phyloP scores from a whole-genome alignment of 2,113 vertebrate species.

The Microcebus murinus region DNA sequence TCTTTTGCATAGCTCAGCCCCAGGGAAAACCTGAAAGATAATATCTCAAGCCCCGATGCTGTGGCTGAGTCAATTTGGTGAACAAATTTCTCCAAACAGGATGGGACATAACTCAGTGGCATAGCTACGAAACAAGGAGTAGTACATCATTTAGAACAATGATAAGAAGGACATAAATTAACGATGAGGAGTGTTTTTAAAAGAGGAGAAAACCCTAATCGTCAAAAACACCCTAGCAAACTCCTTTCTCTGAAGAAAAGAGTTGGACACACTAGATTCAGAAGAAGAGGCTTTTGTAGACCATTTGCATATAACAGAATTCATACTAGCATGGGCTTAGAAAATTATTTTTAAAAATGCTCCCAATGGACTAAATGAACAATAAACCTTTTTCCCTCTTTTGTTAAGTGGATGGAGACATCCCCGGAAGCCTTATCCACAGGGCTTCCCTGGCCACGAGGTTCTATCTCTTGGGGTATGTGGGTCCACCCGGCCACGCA shows the following conservation, averaged over 20 bases:
- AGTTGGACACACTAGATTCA: constrained; percentile 38
- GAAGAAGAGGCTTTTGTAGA: constrained; percentile 23
- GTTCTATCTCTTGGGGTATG: constrained; percentile 75
- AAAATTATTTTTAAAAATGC: constrained; percentile 71
- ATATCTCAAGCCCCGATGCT: neutral
- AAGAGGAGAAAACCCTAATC: constrained; percentile 22
- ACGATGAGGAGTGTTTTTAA: constrained; percentile 11
- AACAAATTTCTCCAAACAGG: neutral
- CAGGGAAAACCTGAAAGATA: neutral
- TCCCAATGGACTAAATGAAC: constrained; percentile 69
- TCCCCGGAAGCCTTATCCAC: constrained; percentile 64
- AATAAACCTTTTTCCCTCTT: constrained; percentile 59
- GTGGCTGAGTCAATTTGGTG: neutral
- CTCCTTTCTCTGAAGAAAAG: neutral
- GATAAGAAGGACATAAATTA: neutral
- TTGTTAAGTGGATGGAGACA: constrained; percentile 57
- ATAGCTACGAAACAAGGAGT: neutral
- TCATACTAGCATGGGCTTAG: constrained; percentile 63
- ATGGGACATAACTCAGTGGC: neutral
- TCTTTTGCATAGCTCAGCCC: neutral
- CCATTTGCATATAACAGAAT: constrained; percentile 18
- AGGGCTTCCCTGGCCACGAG: constrained; percentile 68
- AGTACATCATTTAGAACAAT: neutral
- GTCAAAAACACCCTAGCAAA: constrained; percentile 26
- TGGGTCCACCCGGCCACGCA: constrained; percentile 64